Evolutionary conservation across 2,797 vertebrate genomes (phyloP).

Genomic region (Remorina albescens): DNA sequence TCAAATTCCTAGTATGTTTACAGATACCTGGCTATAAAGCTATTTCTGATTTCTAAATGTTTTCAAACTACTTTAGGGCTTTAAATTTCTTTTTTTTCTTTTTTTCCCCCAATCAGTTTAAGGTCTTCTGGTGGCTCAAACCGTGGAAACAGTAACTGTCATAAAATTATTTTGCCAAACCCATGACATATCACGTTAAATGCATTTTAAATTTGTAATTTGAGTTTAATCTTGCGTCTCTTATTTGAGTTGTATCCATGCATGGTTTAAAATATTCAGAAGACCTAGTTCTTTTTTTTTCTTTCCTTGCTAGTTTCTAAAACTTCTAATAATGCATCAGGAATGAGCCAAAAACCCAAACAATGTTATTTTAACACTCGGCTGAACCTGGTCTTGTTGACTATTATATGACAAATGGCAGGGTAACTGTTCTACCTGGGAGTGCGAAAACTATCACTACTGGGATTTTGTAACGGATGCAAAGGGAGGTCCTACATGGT

Average conservation of each 20-base stretch:
- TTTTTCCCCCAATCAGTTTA: neutral
- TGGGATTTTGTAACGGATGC: neutral
- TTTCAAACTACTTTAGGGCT: neutral
- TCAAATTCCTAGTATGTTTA: too few relatives aligned
- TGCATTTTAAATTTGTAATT: neutral
- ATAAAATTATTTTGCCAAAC: too few relatives aligned
- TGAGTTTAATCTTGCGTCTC: too few relatives aligned
- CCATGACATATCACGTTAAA: too few relatives aligned
- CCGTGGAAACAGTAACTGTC: too few relatives aligned
- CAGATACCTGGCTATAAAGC: too few relatives aligned
- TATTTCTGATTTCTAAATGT: too few relatives aligned
- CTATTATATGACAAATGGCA: neutral
- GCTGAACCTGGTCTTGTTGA: neutral
- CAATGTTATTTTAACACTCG: neutral
- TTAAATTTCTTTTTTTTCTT: neutral
- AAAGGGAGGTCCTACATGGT: conserved; percentile 28
- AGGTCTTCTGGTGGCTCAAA: too few relatives aligned
- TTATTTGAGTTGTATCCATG: too few relatives aligned
- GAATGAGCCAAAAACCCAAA: too few relatives aligned
- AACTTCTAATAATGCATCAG: too few relatives aligned
- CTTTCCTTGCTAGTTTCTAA: neutral
- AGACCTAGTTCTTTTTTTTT: too few relatives aligned
- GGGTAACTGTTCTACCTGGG: neutral
- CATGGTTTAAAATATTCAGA: neutral
- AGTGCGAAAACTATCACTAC: conserved; percentile 24